Evolutionary conservation across 2,888 invertebrate genomes (phyloP), one percentile per base, ranked within the genome.

Genomic region (Calephelis perditalis): DNA sequence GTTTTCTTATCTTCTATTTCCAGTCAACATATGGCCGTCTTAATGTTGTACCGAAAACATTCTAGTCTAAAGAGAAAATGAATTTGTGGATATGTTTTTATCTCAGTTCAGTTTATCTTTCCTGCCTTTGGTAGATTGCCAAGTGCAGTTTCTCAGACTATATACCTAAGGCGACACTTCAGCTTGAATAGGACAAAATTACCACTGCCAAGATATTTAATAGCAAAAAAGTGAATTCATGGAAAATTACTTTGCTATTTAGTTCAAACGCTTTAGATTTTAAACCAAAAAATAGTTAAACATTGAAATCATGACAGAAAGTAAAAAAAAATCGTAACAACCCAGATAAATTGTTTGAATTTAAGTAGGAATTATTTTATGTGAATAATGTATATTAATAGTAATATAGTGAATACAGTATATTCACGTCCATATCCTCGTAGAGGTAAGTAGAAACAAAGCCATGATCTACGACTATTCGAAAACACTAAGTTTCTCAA

Each of bases 181-280:
- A 67, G 63, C 61, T 63, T 54, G 65, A 66, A 66, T 66, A 66
- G 63, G 62, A 67, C 63, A 56, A 65, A 66, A 66, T 66, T 65
- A 64, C 65, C 66, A 58, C 62, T 65, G 66, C 65, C 67, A 67
- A 67, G 66, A 62, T 62, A 64, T 63, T 66, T 65, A 66, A 66
- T 63, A 64, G 58, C 56, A 57, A 65, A 63, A 59, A 65, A 62
- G 60, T 59, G 57, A 66, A 65, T 66, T 65, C 61, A 59, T 60
- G 56, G 56, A n/a, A 58, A 49, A 62, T 56, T 57, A 55, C 62
- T 62, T 62, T 66, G 49, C 57, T 45, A 57, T 63, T 60, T 47
- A 63, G 55, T 60, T 26, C 10, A 11, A 35, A 35, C n/a, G 6
- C 8, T 26, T 3, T 26, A 26, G 1, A 26, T 26, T 26, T 26